phyloP scores from a whole-genome alignment of 1,140 invertebrate genomes.

The Delia radicum region DNA sequence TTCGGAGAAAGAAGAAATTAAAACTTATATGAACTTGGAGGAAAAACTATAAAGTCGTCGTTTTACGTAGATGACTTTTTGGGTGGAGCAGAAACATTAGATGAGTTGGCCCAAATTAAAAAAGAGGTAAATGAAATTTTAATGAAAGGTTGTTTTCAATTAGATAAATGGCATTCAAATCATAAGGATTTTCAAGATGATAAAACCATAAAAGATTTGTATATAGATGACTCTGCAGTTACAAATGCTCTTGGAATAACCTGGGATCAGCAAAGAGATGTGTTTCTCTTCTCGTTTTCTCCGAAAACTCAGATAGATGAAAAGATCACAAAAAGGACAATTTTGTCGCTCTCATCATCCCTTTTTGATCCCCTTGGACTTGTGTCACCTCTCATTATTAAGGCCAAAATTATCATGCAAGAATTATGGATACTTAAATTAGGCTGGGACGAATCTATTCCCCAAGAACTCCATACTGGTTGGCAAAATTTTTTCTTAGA shows the following conservation, averaged over 20 bases:
- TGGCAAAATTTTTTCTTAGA: background rate
- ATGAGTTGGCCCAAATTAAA: background rate
- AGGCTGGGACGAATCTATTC: constrained; percentile 6
- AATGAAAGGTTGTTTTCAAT: background rate
- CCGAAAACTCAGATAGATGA: no score
- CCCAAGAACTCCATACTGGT: background rate
- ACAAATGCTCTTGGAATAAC: no score
- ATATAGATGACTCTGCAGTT: no score
- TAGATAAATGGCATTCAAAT: no score
- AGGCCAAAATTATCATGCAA: no score
- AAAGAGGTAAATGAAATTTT: background rate
- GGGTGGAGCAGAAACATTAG: background rate
- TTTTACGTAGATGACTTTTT: constrained; percentile 15
- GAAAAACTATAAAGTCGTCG: background rate
- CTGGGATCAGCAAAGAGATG: no score
- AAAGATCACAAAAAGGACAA: no score
- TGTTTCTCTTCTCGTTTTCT: background rate
- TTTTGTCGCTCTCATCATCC: background rate
- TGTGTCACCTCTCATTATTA: no score
- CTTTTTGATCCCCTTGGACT: background rate
- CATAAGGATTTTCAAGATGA: no score
- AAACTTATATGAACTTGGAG: background rate
- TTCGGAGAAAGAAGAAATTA: background rate
- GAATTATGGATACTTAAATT: constrained; percentile 10
- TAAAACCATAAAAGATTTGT: no score